A percentile compares a stretch with the other conserved stretches of the same genome.
Conservation (phyloP, 1,140 invertebrate species). For the Aricia agestis region DNA sequence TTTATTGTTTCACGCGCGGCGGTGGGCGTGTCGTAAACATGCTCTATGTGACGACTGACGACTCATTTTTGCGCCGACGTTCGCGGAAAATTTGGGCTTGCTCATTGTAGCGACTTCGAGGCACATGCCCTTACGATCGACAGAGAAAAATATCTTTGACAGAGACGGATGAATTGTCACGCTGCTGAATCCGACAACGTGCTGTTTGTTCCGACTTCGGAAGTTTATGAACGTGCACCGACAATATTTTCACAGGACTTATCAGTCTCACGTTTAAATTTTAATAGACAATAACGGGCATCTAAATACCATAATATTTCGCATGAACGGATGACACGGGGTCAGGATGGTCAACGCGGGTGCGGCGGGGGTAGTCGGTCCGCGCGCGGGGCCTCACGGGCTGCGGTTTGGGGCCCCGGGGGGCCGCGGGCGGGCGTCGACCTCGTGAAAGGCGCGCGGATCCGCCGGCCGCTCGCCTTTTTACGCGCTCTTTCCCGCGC, state of each 20-base stretch:
- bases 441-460: constrained; percentile 67
- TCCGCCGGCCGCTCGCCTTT: constrained; percentile 62
- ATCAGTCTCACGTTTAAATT: too few relatives aligned
- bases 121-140: too few relatives aligned
- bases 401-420: constrained; percentile 48
- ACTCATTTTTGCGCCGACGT: constrained; percentile 52
- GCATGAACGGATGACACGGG: not conserved
- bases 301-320: not conserved
- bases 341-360: constrained; percentile 18
- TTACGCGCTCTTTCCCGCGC: constrained; percentile 69
- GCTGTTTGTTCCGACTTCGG: too few relatives aligned
- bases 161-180: too few relatives aligned
- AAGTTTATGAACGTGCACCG: too few relatives aligned
- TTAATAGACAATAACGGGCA: too few relatives aligned
- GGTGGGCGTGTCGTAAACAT: constrained; percentile 62
- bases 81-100: constrained; percentile 31
- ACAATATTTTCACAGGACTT: too few relatives aligned
- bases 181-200: too few relatives aligned
- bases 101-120: too few relatives aligned
- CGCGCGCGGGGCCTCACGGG: constrained; percentile 36
- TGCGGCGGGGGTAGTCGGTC: constrained; percentile 34
- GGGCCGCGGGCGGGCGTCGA: constrained; percentile 56
- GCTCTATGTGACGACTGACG: constrained; percentile 45
- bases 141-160: too few relatives aligned
- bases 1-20: constrained; percentile 47